A percentile compares a stretch with the other conserved stretches of the same genome.
These are phyloP conservation scores for Phyllostomus discolor DNA, from an alignment of 2,113 vertebrate species.

Conservation along the genomic window DNA sequence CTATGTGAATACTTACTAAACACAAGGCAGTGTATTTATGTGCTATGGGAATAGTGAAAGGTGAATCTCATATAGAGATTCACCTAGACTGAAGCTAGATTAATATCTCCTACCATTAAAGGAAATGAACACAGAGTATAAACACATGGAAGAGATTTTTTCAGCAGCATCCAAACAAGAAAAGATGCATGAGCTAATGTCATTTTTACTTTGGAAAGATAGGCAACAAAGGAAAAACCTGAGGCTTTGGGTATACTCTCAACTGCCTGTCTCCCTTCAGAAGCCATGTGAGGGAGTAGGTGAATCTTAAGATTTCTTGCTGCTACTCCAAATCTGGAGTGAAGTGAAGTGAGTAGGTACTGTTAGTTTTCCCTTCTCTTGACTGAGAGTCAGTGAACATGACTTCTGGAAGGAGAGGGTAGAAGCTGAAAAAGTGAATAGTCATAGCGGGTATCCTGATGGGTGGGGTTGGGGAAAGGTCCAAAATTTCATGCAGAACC, in stretches of 20 bases:
- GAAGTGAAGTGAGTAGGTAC: not conserved
- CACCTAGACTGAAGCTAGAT: conserved; percentile 30
- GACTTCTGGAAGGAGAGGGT: conserved; percentile 13
- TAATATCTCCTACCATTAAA: conserved; percentile 29
- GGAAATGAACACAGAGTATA: conserved; percentile 13
- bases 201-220: not conserved
- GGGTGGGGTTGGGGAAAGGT: not conserved
- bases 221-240: not conserved
- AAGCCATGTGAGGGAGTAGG: not conserved
- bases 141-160: not conserved
- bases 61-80: not conserved
- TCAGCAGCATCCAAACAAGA: not conserved
- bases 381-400: not conserved
- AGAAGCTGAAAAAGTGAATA: not conserved
- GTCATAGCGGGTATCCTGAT: not conserved
- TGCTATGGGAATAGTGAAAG: not conserved
- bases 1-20: not conserved
- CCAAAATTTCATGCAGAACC: not conserved
- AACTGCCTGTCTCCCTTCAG: not conserved
- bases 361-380: conserved; percentile 12
- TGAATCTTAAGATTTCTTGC: not conserved
- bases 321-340: not conserved
- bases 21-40: not conserved
- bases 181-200: not conserved
- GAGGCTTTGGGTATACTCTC: not conserved